Conservation (phyloP, 2,113 vertebrate species). For the Fulmarus glacialis region DNA sequence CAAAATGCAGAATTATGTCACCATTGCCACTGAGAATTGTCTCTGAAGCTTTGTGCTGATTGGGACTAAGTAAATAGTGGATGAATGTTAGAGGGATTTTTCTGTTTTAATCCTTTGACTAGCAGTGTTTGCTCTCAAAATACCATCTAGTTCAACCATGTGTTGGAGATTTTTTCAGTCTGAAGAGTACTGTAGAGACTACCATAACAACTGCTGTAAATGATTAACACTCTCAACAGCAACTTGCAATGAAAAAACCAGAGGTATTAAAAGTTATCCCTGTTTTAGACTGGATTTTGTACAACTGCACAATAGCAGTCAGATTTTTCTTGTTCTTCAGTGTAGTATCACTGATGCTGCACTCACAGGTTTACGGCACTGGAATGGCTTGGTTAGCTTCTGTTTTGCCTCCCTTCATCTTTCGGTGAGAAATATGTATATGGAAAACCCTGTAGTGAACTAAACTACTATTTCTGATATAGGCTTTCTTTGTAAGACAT, state of each 20-base stretch:
- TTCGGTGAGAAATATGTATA: not conserved
- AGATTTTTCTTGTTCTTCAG: not conserved
- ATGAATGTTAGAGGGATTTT: not conserved
- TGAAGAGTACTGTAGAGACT: not conserved
- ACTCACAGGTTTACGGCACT: not conserved
- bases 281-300: not conserved
- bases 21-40: not conserved
- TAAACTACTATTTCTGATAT: not conserved
- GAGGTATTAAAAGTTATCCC: not conserved
- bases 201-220: not conserved
- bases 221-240: not conserved
- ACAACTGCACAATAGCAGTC: not conserved
- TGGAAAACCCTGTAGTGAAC: not conserved
- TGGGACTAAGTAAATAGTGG: not conserved
- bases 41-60: not conserved
- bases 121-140: not conserved
- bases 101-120: not conserved
- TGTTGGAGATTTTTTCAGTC: not conserved
- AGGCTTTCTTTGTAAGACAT: not conserved
- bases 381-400: not conserved
- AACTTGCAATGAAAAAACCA: not conserved
- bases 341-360: not conserved
- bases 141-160: not conserved
- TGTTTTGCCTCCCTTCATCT: not conserved
- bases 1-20: not conserved